Conservation (phyloP, 2,113 vertebrate genomes). For the Nothoprocta pentlandii region DNA sequence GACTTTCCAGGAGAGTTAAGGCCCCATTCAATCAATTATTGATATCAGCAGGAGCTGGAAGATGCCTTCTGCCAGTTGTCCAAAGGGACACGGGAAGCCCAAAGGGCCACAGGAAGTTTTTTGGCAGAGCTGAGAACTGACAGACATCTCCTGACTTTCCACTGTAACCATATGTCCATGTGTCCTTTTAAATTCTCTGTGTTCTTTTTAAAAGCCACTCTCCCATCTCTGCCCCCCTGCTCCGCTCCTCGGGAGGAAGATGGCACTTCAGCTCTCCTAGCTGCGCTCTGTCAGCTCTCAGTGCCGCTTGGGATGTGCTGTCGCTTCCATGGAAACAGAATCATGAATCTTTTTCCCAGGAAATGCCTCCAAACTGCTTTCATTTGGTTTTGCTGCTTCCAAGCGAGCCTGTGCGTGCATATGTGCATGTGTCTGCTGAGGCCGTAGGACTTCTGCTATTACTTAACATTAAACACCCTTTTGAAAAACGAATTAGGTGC, state of each 20-base stretch:
- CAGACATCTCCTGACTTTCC: slow-evolving; percentile 4
- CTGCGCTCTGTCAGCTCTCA: slow-evolving; percentile 58
- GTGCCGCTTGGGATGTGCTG: slow-evolving; percentile 72
- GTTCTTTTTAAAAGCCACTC: not conserved
- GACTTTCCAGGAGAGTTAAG: not conserved
- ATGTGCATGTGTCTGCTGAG: not conserved
- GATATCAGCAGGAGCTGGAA: slow-evolving; percentile 34
- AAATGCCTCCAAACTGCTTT: slow-evolving; percentile 62
- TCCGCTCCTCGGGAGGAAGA: not conserved
- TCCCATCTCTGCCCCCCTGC: slow-evolving; percentile 22
- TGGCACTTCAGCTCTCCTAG: slow-evolving; percentile 65
- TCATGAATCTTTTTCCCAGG: slow-evolving; percentile 58
- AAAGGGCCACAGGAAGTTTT: slow-evolving; percentile 2
- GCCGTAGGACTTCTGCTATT: not conserved
- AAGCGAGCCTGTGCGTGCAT: not conserved
- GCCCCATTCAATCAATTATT: slow-evolving; percentile 37
- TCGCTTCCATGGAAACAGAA: slow-evolving; percentile 78
- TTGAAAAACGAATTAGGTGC: not conserved
- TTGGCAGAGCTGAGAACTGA: not conserved
- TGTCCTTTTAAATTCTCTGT: slow-evolving; percentile 9
- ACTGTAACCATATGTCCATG: not conserved
- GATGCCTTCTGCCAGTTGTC: not conserved
- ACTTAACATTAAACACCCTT: not conserved
- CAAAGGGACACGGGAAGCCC: slow-evolving; percentile 12
- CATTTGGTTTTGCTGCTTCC: slow-evolving; percentile 29